Percentiles rank a stretch among this genome's conserved stretches.
phyloP scores from a whole-genome alignment of 2,113 vertebrate species.

The Toxostoma redivivum region DNA sequence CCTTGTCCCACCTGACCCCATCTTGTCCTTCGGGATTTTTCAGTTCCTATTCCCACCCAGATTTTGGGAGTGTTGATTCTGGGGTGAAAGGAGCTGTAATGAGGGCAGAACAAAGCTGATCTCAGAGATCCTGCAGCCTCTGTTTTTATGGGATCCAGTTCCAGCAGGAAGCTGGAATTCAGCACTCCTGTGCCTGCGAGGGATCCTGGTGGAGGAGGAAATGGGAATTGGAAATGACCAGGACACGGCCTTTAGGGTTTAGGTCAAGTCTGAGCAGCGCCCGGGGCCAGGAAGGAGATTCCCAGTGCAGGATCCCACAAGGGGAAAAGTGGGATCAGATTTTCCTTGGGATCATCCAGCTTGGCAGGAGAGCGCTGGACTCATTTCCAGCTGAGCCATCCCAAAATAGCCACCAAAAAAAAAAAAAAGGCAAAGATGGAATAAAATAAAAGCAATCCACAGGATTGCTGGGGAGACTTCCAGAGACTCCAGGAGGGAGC shows the following conservation, averaged over 20 bases:
- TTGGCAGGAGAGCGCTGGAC: background rate
- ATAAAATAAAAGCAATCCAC: background rate
- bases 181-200: background rate
- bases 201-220: background rate
- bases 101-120: background rate
- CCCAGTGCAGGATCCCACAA: rapidly evolving
- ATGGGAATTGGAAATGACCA: background rate
- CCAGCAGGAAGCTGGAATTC: background rate
- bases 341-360: background rate
- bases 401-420: background rate
- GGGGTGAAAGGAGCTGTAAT: rapidly evolving
- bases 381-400: background rate
- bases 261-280: background rate
- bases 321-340: background rate
- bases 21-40: rapidly evolving
- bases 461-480: background rate
- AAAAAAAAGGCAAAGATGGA: background rate
- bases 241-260: background rate
- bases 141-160: background rate
- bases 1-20: background rate
- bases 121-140: rapidly evolving
- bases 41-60: background rate
- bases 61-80: rapidly evolving
- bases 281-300: conserved; percentile 7
- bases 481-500: background rate